Conservation (phyloP, 2,888 invertebrate species). For the Coenonympha glycerion region DNA sequence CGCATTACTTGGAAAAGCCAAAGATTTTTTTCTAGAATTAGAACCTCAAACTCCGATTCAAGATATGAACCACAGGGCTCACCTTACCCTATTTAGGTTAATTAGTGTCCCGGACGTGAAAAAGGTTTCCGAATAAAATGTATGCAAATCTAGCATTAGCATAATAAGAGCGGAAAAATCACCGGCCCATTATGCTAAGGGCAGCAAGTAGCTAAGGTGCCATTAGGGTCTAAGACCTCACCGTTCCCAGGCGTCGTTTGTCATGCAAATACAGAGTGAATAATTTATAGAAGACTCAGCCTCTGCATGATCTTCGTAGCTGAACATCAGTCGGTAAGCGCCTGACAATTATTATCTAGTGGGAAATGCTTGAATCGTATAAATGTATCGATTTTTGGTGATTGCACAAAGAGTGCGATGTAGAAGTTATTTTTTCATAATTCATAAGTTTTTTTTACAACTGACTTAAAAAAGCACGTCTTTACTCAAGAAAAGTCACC, state of each 20-base stretch:
- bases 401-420: background rate
- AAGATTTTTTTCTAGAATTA: too few species aligned
- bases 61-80: too few species aligned
- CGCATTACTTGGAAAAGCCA: too few species aligned
- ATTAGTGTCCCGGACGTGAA: constrained; percentile 32
- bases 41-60: too few species aligned
- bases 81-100: background rate
- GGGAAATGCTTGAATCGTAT: constrained; percentile 6
- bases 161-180: constrained; percentile 68
- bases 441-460: background rate
- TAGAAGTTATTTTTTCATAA: background rate
- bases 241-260: constrained; percentile 58
- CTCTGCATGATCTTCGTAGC: constrained; percentile 50
- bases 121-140: constrained; percentile 48
- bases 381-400: constrained; percentile 5
- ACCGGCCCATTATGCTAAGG: constrained; percentile 49
- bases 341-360: constrained; percentile 19
- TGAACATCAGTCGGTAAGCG: constrained; percentile 46
- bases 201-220: constrained; percentile 33
- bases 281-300: constrained; percentile 67
- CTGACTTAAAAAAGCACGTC: too few species aligned
- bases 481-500: too few species aligned
- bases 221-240: constrained; percentile 63
- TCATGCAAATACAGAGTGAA: constrained; percentile 72
- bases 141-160: constrained; percentile 65